Conservation (phyloP, 1,140 invertebrate species). For the Ptiloglossa arizonensis region DNA sequence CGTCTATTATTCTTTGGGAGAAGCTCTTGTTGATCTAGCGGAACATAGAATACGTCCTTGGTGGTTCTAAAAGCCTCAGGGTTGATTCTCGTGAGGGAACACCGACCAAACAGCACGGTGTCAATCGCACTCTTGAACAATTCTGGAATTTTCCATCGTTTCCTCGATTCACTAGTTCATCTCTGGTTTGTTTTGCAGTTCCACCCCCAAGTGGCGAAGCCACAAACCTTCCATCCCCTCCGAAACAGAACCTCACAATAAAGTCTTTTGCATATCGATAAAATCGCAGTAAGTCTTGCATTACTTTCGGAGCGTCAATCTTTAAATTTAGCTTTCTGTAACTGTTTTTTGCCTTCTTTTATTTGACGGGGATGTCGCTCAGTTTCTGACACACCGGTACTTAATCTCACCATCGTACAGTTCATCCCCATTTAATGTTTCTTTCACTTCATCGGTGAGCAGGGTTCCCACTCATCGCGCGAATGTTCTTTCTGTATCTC, state of each 20-base stretch:
- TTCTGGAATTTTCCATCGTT: constrained; percentile 6
- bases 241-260: constrained; percentile 76
- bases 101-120: neutral
- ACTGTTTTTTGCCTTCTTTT: constrained; percentile 52
- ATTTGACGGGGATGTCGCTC: neutral
- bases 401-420: neutral
- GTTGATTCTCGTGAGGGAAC: neutral
- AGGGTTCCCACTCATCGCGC: constrained; percentile 80
- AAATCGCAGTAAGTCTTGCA: constrained; percentile 76
- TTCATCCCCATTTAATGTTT: neutral
- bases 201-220: constrained; percentile 72
- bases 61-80: neutral
- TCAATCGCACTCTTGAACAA: neutral
- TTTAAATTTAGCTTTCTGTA: constrained; percentile 57
- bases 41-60: constrained; percentile 27
- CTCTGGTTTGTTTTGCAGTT: constrained; percentile 76
- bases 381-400: neutral
- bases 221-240: constrained; percentile 73
- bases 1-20: neutral
- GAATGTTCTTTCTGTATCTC: constrained; percentile 5
- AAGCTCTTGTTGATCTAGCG: constrained; percentile 15
- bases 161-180: constrained; percentile 57
- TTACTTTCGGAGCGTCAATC: constrained; percentile 18
- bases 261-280: constrained; percentile 78
- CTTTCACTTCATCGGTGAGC: constrained; percentile 45